A percentile compares a stretch with the other conserved stretches of the same genome.
Conservation (phyloP, 2,888 invertebrate species). For the Salpingus planirostris region DNA sequence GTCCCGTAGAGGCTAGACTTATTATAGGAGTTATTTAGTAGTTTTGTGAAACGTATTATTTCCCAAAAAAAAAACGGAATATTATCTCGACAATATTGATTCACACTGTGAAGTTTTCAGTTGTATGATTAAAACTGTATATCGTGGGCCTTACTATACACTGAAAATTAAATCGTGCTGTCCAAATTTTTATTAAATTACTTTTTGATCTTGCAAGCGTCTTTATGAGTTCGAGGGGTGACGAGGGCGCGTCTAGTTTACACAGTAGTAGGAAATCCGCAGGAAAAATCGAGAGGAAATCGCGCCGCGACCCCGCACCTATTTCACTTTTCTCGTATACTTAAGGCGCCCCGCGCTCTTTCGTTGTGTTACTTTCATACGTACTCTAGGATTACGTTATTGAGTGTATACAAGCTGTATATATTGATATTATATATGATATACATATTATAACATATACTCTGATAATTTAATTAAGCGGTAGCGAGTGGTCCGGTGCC, state of each 20-base stretch:
- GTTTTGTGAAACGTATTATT: slow-evolving; percentile 34
- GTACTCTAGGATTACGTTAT: slow-evolving; percentile 38
- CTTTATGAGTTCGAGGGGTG: slow-evolving; percentile 17
- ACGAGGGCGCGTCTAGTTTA: slow-evolving; percentile 22
- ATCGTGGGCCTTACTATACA: slow-evolving; percentile 48
- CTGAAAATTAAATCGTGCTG: slow-evolving; percentile 45
- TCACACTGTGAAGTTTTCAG: slow-evolving; percentile 43
- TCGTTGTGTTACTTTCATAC: slow-evolving; percentile 36
- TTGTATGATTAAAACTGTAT: slow-evolving; percentile 44
- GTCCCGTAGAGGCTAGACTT: slow-evolving; percentile 32
- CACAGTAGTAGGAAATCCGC: too few relatives aligned
- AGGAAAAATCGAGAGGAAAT: slow-evolving; percentile 5
- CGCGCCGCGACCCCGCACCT: slow-evolving; percentile 20
- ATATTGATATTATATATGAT: slow-evolving; percentile 40
- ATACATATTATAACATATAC: slow-evolving; percentile 37
- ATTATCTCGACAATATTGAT: slow-evolving; percentile 44
- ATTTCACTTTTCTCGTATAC: too few relatives aligned
- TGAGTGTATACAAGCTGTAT: slow-evolving; percentile 44
- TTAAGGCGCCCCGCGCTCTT: slow-evolving; percentile 33
- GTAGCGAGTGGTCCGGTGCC: slow-evolving; percentile 41
- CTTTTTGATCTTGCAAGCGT: slow-evolving; percentile 17
- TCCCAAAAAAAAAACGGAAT: slow-evolving; percentile 34
- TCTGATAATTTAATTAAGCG: slow-evolving; percentile 39
- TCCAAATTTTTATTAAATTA: slow-evolving; percentile 36
- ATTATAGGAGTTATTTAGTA: slow-evolving; percentile 28